Conservation (phyloP, 2,888 invertebrate genomes). For the Podabrus alpinus region DNA sequence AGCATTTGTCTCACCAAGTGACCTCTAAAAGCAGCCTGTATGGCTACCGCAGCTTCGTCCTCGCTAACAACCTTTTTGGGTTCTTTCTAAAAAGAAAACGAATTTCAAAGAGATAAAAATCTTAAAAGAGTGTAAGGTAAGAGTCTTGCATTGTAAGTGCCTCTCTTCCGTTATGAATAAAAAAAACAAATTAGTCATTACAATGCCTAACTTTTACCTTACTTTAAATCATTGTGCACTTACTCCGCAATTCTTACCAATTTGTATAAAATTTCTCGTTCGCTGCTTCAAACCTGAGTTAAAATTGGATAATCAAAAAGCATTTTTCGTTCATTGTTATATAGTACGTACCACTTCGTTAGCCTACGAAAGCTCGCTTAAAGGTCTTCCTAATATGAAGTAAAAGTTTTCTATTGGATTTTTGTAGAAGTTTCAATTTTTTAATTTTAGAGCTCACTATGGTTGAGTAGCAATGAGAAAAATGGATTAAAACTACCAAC, state of each 20-base stretch:
- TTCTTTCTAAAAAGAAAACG: not conserved
- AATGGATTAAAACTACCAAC: not conserved
- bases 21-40: slow-evolving; percentile 48
- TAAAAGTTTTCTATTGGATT: not conserved
- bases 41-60: slow-evolving; percentile 49
- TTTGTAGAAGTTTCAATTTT: no score
- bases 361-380: not conserved
- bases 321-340: not conserved
- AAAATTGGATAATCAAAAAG: not conserved
- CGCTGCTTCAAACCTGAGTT: not conserved
- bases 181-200: slow-evolving; percentile 28
- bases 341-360: not conserved
- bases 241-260: slow-evolving; percentile 46
- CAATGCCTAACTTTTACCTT: slow-evolving; percentile 43
- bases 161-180: slow-evolving; percentile 3
- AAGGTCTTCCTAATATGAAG: not conserved
- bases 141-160: slow-evolving; percentile 57
- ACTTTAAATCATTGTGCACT: slow-evolving; percentile 41
- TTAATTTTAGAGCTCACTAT: not conserved
- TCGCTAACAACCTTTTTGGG: slow-evolving; percentile 37
- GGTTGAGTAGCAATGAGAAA: not conserved
- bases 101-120: not conserved
- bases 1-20: slow-evolving; percentile 47
- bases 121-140: slow-evolving; percentile 47
- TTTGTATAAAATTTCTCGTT: not conserved